Percentiles rank a stretch among this genome's conserved stretches.
Conservation (phyloP, 2,113 vertebrate species). For the Callorhinus ursinus region DNA sequence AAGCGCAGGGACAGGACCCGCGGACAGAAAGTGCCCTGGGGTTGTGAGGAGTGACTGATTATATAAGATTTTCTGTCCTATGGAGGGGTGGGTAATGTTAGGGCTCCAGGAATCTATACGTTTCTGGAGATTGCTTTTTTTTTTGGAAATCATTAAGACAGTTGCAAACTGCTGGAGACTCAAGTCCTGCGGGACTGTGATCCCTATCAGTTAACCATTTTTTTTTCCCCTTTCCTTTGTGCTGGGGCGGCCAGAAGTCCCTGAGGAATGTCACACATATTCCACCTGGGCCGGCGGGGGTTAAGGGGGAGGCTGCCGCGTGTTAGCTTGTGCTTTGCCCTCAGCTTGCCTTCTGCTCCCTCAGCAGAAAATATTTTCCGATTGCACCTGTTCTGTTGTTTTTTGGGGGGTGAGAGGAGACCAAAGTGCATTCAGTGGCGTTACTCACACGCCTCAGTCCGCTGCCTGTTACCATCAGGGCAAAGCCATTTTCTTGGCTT, state of each 20-base stretch:
- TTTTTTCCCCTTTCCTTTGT: not conserved
- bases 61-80: not conserved
- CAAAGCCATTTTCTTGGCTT: not conserved
- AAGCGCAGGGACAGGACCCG: not conserved
- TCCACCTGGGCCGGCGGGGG: not conserved
- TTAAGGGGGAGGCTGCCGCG: no score
- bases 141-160: not conserved
- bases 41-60: not conserved
- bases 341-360: not conserved
- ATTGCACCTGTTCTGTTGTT: not conserved
- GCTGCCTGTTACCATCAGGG: rapidly evolving
- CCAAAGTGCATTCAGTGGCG: rapidly evolving
- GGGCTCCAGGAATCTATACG: not conserved
- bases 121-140: not conserved
- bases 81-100: not conserved
- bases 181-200: not conserved
- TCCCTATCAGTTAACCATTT: not conserved
- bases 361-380: not conserved
- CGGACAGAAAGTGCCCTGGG: not conserved
- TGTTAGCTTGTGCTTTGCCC: not conserved
- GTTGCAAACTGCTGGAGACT: not conserved
- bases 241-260: not conserved
- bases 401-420: not conserved
- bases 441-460: not conserved
- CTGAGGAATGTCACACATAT: not conserved